Percentiles rank a stretch among this genome's conserved stretches.
Conservation (phyloP, 2,888 invertebrate species). For the Drosophila tripunctata region DNA sequence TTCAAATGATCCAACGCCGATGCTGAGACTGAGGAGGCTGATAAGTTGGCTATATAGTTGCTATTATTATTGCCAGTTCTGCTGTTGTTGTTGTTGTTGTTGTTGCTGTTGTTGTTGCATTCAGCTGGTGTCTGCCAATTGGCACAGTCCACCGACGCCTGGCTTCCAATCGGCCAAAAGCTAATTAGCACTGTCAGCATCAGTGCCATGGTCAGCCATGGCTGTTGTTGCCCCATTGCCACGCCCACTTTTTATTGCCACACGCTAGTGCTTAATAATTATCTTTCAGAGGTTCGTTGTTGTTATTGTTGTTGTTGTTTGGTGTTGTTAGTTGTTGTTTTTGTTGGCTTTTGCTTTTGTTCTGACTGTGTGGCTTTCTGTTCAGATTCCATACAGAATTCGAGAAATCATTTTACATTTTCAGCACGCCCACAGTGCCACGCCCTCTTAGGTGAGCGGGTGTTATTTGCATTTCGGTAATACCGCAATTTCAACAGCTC, state of each 20-base stretch:
- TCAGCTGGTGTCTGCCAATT: conserved; percentile 64
- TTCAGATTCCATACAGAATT: conserved; percentile 14
- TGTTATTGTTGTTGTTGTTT: background rate
- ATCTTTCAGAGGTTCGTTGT: conserved; percentile 6
- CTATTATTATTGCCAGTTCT: conserved; percentile 25
- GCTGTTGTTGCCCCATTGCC: conserved; percentile 29
- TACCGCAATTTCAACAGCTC: background rate
- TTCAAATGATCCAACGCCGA: conserved; percentile 36
- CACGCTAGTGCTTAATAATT: conserved; percentile 33
- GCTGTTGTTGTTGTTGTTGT: conserved; percentile 24
- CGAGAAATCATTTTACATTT: conserved; percentile 29
- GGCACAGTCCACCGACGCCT: conserved; percentile 42
- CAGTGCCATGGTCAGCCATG: conserved; percentile 34
- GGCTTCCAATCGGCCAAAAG: conserved; percentile 36
- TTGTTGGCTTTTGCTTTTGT: conserved; percentile 7
- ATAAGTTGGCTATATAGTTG: conserved; percentile 26
- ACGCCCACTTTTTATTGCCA: conserved; percentile 38
- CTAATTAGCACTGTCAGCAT: conserved; percentile 52
- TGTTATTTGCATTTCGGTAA: conserved; percentile 28
- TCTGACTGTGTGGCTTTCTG: conserved; percentile 4
- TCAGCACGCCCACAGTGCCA: conserved; percentile 13
- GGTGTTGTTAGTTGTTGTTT: background rate
- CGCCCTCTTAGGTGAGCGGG: conserved; percentile 17
- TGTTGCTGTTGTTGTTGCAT: conserved; percentile 51
- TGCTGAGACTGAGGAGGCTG: conserved; percentile 4